phyloP scores from a whole-genome alignment of 2,888 invertebrate genomes.

The Odontothrips loti region DNA sequence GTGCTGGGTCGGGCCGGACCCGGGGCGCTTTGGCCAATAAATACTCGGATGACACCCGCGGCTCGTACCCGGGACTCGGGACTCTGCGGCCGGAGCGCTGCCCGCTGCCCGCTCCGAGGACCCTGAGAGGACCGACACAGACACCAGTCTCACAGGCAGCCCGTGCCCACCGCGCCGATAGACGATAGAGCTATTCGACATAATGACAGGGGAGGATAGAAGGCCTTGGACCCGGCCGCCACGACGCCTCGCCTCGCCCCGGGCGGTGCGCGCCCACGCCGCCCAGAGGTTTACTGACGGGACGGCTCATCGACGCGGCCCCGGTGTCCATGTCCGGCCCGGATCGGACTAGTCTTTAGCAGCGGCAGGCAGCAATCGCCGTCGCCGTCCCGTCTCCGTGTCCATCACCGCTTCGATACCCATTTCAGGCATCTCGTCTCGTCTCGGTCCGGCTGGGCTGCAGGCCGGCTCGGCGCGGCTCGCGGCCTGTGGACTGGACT shows the following conservation, averaged over 20 bases:
- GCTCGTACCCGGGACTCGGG: background rate
- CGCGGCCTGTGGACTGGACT: too few relatives aligned
- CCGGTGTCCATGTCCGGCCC: background rate
- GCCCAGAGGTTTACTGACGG: background rate
- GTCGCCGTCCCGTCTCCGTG: too few relatives aligned
- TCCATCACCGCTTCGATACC: too few relatives aligned
- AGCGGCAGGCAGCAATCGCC: too few relatives aligned
- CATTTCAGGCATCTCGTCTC: too few relatives aligned
- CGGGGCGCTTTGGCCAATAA: too few relatives aligned
- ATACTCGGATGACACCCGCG: background rate
- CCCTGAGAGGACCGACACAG: background rate
- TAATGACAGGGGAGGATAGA: background rate
- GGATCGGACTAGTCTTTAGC: too few relatives aligned
- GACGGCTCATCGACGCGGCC: background rate
- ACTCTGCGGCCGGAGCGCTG: too few relatives aligned
- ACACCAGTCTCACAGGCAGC: background rate
- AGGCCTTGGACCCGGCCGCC: conserved; percentile 7
- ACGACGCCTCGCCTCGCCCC: background rate
- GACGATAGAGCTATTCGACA: background rate
- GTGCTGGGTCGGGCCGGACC: too few relatives aligned
- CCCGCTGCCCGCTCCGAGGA: background rate
- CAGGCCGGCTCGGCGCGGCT: too few relatives aligned
- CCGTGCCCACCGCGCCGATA: background rate
- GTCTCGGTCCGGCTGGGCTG: too few relatives aligned
- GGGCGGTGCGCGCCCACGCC: background rate